Percentiles rank a stretch among this genome's conserved stretches.
Evolutionary conservation across 2,888 invertebrate genomes (phyloP).

Genomic region (Iselma pallidipennis): DNA sequence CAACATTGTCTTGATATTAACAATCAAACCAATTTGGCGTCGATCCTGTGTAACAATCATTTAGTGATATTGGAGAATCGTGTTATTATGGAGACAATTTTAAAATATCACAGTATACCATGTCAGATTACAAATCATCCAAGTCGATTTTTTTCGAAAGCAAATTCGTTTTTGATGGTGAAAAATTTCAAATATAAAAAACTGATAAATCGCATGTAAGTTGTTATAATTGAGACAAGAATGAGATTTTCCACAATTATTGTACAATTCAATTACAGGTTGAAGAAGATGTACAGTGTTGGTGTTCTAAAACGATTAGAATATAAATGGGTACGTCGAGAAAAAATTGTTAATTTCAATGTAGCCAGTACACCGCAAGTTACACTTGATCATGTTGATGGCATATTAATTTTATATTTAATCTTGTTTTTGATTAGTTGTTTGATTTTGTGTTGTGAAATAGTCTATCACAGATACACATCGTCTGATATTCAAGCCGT

Average conservation of each 20-base stretch:
- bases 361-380: slow-evolving; percentile 38
- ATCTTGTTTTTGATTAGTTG: slow-evolving; percentile 37
- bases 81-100: slow-evolving; percentile 45
- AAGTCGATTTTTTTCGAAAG: slow-evolving; percentile 37
- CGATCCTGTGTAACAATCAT: slow-evolving; percentile 49
- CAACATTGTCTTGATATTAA: slow-evolving; percentile 50
- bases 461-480: slow-evolving; percentile 17
- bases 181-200: slow-evolving; percentile 40
- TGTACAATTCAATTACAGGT: slow-evolving; percentile 38
- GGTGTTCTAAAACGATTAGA: slow-evolving; percentile 54
- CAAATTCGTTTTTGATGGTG: slow-evolving; percentile 40
- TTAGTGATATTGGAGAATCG: slow-evolving; percentile 53
- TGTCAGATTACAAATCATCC: slow-evolving; percentile 39
- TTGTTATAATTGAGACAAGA: slow-evolving; percentile 7
- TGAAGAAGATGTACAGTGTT: slow-evolving; percentile 48
- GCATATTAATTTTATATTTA: slow-evolving; percentile 40
- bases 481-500: not conserved
- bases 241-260: not conserved
- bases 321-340: slow-evolving; percentile 47
- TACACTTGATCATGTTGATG: slow-evolving; percentile 44
- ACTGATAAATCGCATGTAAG: slow-evolving; percentile 46
- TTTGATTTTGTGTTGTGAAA: slow-evolving; percentile 40
- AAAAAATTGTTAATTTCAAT: slow-evolving; percentile 21
- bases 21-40: slow-evolving; percentile 39
- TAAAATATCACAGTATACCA: slow-evolving; percentile 33